phyloP scores from a whole-genome alignment of 2,113 vertebrate species.

The Dendropsophus ebraccatus region DNA sequence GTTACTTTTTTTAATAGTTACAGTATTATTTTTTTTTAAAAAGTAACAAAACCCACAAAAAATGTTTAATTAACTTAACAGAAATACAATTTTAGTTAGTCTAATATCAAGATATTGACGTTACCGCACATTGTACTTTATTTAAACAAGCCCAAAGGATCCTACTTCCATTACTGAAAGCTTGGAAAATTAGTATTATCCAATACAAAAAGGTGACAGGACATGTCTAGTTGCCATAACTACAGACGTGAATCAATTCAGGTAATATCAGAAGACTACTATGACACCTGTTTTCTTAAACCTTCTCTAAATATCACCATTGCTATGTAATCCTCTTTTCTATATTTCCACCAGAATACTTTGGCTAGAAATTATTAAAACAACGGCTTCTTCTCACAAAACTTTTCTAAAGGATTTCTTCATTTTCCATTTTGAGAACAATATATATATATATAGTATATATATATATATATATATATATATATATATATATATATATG shows the following conservation, averaged over 20 bases:
- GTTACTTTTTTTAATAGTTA: no score
- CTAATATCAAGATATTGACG: not conserved
- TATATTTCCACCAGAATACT: not conserved
- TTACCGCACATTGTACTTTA: not conserved
- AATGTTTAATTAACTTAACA: no score
- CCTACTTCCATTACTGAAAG: not conserved
- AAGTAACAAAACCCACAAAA: no score
- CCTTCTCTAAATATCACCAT: slow-evolving; percentile 26
- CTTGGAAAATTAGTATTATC: not conserved
- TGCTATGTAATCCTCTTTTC: not conserved
- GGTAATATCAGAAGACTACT: slow-evolving; percentile 3
- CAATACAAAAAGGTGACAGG: not conserved
- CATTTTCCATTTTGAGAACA: not conserved
- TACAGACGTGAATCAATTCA: not conserved
- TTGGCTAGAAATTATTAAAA: not conserved
- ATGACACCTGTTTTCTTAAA: slow-evolving; percentile 10
- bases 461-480: no score
- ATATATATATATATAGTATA: not conserved
- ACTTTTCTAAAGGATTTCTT: not conserved
- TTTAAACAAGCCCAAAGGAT: not conserved
- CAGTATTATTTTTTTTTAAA: no score
- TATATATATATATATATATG: no score
- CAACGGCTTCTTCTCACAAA: not conserved
- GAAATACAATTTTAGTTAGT: not conserved
- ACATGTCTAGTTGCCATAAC: not conserved